phyloP scores from a whole-genome alignment of 1,140 invertebrate genomes.

The Temnothorax longispinosus region DNA sequence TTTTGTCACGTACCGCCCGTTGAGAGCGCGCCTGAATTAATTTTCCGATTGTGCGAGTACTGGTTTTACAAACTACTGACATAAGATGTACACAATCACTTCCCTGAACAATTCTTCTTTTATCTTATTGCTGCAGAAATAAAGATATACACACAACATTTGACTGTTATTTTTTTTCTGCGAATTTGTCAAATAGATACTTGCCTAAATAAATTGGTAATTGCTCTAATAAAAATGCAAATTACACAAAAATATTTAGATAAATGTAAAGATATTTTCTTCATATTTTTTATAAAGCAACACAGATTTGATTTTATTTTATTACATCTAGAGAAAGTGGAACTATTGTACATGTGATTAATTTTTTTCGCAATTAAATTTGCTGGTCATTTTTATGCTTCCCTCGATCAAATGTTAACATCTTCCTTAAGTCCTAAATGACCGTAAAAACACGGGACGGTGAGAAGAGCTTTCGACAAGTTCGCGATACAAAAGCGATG shows the following conservation, averaged over 20 bases:
- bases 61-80: background rate
- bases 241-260: background rate
- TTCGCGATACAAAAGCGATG: slow-evolving; percentile 46
- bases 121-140: background rate
- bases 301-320: background rate
- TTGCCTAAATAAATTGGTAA: background rate
- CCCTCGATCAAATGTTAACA: slow-evolving; percentile 10
- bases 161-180: background rate
- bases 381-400: slow-evolving; percentile 3
- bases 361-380: background rate
- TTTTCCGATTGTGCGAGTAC: background rate
- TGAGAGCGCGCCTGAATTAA: slow-evolving; percentile 36
- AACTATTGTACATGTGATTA: background rate
- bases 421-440: slow-evolving; percentile 14
- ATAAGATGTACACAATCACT: background rate
- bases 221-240: background rate
- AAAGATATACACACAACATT: background rate
- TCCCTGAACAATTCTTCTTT: background rate
- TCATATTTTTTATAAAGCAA: background rate
- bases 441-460: background rate
- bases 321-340: background rate
- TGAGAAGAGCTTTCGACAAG: slow-evolving; percentile 26
- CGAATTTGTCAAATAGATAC: background rate
- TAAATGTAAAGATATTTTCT: background rate
- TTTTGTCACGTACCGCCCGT: slow-evolving; percentile 43